Conservation (phyloP, 2,113 vertebrate genomes). For the Chitala chitala region DNA sequence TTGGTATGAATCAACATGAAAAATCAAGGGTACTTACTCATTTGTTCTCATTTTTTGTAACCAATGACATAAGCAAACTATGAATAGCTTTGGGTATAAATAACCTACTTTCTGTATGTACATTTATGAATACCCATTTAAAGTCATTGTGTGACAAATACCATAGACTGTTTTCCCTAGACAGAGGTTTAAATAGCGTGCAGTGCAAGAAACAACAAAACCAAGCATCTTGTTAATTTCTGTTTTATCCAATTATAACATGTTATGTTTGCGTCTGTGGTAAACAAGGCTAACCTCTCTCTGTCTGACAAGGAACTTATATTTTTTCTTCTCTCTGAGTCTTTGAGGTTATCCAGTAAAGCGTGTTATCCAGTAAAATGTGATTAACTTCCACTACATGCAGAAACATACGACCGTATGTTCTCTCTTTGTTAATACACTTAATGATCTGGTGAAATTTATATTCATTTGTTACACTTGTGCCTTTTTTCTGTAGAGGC, state of each 20-base stretch:
- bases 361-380: no score
- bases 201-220: constrained; percentile 33
- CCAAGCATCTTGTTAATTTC: constrained; percentile 29
- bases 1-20: constrained; percentile 21
- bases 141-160: constrained; percentile 20
- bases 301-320: constrained; percentile 18
- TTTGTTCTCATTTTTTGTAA: constrained; percentile 12
- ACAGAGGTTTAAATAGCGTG: constrained; percentile 36
- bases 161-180: not conserved
- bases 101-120: constrained; percentile 1
- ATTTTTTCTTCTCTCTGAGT: constrained; percentile 12
- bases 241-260: constrained; percentile 39
- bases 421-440: no score
- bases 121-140: constrained; percentile 7
- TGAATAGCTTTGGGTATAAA: constrained; percentile 13
- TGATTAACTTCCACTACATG: no score
- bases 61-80: constrained; percentile 19
- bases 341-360: constrained; percentile 42
- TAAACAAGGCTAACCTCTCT: constrained; percentile 44
- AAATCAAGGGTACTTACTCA: constrained; percentile 21
- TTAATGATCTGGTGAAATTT: no score
- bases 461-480: no score
- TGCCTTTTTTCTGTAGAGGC: no score
- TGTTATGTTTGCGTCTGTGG: constrained; percentile 34
- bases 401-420: no score